These are phyloP conservation scores for Caerostris extrusa DNA, from an alignment of 1,140 invertebrate species.

Conservation along the genomic window DNA sequence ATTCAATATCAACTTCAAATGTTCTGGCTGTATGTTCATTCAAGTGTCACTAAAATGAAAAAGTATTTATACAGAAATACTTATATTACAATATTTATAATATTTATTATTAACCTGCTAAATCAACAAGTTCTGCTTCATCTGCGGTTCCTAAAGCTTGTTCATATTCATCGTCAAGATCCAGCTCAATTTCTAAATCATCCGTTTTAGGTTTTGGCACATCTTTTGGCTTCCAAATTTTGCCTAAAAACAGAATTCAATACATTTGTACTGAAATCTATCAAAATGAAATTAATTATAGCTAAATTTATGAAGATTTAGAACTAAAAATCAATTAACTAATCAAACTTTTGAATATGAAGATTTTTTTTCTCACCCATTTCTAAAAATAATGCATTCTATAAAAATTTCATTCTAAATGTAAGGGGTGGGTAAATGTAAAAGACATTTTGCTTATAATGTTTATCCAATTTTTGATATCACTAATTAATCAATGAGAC, in stretches of 20 bases:
- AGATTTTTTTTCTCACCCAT: neutral
- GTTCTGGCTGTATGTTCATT: no score
- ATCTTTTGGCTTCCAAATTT: slow-evolving; percentile 90
- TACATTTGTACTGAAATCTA: no score
- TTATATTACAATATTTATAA: no score
- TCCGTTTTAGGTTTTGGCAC: slow-evolving; percentile 86
- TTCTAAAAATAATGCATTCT: neutral
- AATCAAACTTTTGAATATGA: neutral
- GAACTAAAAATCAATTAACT: neutral
- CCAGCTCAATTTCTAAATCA: slow-evolving; percentile 92
- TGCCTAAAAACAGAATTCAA: slow-evolving; percentile 79
- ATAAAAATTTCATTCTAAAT: no score
- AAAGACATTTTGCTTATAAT: no score
- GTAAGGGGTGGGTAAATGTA: no score
- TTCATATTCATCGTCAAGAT: slow-evolving; percentile 97
- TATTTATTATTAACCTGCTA: slow-evolving; percentile 89
- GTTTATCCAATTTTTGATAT: no score
- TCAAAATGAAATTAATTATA: neutral
- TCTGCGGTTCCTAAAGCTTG: slow-evolving; percentile 93
- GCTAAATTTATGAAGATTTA: neutral
- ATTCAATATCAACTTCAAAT: no score
- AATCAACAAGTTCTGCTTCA: slow-evolving; percentile 99
- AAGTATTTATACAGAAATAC: no score
- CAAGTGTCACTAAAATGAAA: no score
- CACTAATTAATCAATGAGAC: no score